Conservation (phyloP, 1,140 invertebrate species). For the Bombus ignitus region DNA sequence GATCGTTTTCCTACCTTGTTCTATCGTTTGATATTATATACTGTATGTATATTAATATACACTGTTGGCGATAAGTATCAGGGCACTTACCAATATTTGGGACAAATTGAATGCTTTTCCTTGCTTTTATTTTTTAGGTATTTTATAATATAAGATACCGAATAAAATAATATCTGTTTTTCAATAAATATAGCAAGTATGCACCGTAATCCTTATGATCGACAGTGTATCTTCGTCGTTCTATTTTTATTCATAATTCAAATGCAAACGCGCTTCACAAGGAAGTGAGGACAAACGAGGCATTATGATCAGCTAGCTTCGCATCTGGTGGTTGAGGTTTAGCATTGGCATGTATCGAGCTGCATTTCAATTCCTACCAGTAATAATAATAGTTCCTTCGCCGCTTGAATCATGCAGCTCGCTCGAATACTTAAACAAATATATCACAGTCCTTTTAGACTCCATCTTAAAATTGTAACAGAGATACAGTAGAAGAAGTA, state of each 20-base stretch:
- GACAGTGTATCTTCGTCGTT: neutral
- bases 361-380: neutral
- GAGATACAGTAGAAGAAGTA: neutral
- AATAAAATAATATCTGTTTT: too few relatives aligned
- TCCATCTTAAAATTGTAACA: neutral
- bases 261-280: neutral
- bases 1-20: neutral
- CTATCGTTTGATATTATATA: neutral
- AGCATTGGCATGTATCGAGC: neutral
- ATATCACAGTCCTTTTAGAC: neutral
- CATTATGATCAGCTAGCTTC: neutral
- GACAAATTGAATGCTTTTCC: too few relatives aligned
- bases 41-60: neutral
- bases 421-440: neutral
- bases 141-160: too few relatives aligned
- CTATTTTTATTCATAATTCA: too few relatives aligned
- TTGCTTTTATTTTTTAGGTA: too few relatives aligned
- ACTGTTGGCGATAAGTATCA: too few relatives aligned
- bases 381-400: conserved; percentile 18
- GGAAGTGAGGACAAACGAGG: neutral
- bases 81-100: too few relatives aligned
- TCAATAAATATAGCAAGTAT: too few relatives aligned
- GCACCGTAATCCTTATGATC: too few relatives aligned
- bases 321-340: neutral
- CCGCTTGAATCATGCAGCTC: neutral